Conservation (phyloP, 2,888 invertebrate genomes). For the Drosophila basisetae region DNA sequence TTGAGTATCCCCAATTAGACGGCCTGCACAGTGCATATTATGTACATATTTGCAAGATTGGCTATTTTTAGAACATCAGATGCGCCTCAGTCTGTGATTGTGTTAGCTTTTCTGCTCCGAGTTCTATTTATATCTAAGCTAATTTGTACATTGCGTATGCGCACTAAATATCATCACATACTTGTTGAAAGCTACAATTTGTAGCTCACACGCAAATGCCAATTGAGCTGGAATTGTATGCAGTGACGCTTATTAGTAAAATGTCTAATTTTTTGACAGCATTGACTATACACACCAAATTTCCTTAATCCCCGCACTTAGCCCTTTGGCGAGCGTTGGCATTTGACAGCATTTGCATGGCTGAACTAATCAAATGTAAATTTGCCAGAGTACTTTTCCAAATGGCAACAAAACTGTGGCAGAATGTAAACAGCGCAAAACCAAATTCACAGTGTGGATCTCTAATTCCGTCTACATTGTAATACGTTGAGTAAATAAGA, state of each 20-base stretch:
- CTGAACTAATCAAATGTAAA: constrained; percentile 44
- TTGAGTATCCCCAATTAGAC: neutral
- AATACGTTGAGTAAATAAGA: constrained; percentile 69
- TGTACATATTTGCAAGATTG: constrained; percentile 9
- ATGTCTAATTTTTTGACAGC: constrained; percentile 32
- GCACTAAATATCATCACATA: constrained; percentile 38
- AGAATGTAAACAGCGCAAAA: constrained; percentile 24
- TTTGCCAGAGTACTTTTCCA: constrained; percentile 14
- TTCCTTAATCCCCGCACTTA: neutral
- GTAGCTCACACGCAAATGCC: constrained; percentile 29
- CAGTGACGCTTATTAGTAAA: constrained; percentile 23
- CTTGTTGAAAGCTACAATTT: constrained; percentile 1
- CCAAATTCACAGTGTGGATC: constrained; percentile 41
- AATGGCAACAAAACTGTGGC: constrained; percentile 29
- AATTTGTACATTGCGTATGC: constrained; percentile 62
- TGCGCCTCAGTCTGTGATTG: neutral
- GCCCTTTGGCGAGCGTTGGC: neutral
- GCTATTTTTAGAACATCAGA: constrained; percentile 39
- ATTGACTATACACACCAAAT: constrained; percentile 5
- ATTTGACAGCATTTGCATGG: constrained; percentile 22
- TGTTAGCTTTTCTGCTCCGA: neutral
- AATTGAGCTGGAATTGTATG: neutral
- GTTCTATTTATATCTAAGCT: constrained; percentile 47
- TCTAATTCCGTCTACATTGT: constrained; percentile 63
- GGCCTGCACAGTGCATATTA: neutral